phyloP scores from a whole-genome alignment of 2,113 vertebrate genomes.

The Pomatorhinus ruficollis region DNA sequence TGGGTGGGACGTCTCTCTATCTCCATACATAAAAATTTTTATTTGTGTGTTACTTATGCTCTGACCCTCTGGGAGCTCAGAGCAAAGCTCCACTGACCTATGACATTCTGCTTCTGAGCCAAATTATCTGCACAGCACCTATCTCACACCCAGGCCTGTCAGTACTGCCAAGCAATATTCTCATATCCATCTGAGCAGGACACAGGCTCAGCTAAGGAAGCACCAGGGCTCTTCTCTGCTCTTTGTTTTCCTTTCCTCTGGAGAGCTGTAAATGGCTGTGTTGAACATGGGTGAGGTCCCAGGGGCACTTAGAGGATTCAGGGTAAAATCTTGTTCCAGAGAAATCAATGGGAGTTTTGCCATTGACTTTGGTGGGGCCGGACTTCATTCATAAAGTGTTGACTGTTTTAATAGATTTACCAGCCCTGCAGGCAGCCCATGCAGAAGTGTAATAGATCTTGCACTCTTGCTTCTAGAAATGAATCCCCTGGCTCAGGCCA shows the following conservation, averaged over 20 bases:
- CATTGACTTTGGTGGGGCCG: not conserved
- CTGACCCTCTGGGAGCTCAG: not conserved
- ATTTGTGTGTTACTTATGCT: not conserved
- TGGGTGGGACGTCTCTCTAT: not conserved
- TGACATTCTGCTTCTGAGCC: not conserved
- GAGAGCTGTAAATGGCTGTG: not conserved
- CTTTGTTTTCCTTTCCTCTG: not conserved
- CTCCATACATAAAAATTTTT: not conserved
- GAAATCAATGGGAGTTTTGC: not conserved
- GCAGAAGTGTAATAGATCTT: not conserved
- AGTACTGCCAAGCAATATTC: not conserved
- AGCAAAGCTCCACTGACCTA: not conserved
- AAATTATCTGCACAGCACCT: not conserved
- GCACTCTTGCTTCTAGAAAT: not conserved
- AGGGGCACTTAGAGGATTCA: not conserved
- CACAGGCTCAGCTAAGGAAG: not conserved
- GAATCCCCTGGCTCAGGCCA: not conserved
- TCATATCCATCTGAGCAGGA: not conserved
- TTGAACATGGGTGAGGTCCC: not conserved
- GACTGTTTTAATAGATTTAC: not conserved
- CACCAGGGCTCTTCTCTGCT: not conserved
- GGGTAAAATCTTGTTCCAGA: not conserved
- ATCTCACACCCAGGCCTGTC: not conserved
- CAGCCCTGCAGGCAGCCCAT: slow-evolving; percentile 23
- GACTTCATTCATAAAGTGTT: slow-evolving; percentile 25